phyloP scores from a whole-genome alignment of 2,113 vertebrate genomes.

The Leucoraja erinaceus region DNA sequence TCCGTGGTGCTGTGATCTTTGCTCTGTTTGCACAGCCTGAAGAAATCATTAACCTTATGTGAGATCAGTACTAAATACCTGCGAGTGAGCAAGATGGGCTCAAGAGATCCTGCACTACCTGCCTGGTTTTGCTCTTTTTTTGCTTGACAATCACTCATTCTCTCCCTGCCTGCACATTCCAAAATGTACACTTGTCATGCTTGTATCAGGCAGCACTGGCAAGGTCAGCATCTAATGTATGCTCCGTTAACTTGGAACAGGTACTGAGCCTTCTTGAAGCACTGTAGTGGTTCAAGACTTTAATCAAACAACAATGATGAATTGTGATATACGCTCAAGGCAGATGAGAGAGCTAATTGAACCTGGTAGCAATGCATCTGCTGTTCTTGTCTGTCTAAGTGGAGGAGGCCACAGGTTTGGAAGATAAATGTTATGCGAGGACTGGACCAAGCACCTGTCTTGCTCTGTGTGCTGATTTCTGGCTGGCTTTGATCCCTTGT shows the following conservation, averaged over 20 bases:
- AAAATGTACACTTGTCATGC: no score
- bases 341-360: background rate
- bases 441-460: background rate
- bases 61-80: no score
- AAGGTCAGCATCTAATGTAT: background rate
- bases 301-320: background rate
- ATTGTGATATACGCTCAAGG: background rate
- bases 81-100: no score
- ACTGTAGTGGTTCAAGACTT: background rate
- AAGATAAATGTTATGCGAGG: background rate
- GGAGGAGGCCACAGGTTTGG: background rate
- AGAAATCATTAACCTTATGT: no score
- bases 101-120: no score
- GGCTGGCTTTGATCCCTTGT: background rate
- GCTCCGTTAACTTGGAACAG: background rate
- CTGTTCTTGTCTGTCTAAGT: background rate
- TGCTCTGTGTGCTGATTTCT: background rate
- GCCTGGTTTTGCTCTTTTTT: no score
- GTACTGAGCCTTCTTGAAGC: background rate
- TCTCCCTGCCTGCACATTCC: no score
- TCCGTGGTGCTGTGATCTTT: no score
- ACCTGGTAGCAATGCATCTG: background rate
- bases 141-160: no score
- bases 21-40: no score
- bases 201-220: background rate